Conservation (phyloP, 2,113 vertebrate genomes). For the Epinephelus fuscoguttatus region DNA sequence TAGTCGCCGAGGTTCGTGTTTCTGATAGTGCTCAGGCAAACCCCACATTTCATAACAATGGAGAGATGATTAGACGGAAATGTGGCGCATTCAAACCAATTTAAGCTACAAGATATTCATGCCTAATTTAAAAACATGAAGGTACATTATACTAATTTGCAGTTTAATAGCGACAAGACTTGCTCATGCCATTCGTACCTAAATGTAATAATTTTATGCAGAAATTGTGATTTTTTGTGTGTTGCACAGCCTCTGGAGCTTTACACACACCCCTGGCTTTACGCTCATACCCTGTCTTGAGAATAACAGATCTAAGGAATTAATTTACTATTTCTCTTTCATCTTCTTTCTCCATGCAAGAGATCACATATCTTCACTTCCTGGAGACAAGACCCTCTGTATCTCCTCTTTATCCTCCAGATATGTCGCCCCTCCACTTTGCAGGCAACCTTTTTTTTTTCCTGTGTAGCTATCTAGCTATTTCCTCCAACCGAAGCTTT, state of each 20-base stretch:
- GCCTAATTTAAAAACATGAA: slow-evolving; percentile 16
- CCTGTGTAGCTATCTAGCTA: slow-evolving; percentile 18
- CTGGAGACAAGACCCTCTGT: slow-evolving; percentile 15
- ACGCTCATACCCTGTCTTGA: slow-evolving; percentile 32
- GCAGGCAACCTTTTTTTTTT: slow-evolving; percentile 18
- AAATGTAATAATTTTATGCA: slow-evolving; percentile 24
- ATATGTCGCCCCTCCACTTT: slow-evolving; percentile 21
- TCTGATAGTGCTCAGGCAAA: not conserved
- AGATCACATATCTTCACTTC: slow-evolving; percentile 41
- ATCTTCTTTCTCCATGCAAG: slow-evolving; percentile 44
- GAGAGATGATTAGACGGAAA: not conserved
- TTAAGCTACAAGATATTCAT: not conserved
- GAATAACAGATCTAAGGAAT: slow-evolving; percentile 65
- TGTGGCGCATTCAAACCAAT: not conserved
- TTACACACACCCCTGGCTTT: slow-evolving; percentile 36
- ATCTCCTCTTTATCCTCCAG: slow-evolving; percentile 28
- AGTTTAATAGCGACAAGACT: not conserved
- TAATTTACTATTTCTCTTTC: slow-evolving; percentile 59
- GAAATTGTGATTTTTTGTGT: slow-evolving; percentile 11
- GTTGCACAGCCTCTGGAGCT: slow-evolving; percentile 39
- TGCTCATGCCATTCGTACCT: not conserved
- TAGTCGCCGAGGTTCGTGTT: not conserved
- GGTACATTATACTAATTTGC: slow-evolving; percentile 21
- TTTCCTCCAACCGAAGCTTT: slow-evolving; percentile 39
- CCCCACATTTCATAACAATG: not conserved